Base-by-base conservation (phyloP, 2,888 invertebrate species). In the Platycheirus albimanus region DNA sequence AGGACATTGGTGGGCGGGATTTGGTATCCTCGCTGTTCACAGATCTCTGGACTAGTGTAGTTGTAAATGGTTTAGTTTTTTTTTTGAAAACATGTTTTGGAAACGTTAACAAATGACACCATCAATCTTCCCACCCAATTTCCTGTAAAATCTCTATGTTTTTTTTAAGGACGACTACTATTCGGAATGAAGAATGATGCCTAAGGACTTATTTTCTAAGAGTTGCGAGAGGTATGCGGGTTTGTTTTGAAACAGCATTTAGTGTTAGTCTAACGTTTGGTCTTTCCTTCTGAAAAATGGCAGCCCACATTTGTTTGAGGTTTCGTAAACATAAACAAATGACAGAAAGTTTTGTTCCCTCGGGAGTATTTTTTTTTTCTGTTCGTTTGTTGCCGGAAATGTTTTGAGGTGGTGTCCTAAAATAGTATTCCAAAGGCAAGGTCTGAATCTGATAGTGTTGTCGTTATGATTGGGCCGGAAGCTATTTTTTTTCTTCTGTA, bases 41-140 rank as follows among this genome's bases (percentile, higher is more conserved):
- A 13, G 5, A 33, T 4, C 8, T 33, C 6, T 33, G 5, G 5
- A 8, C 7, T 3, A 33, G 8, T 4, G 30, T 2, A 8, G 30
- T 33, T 33, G 20, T 13, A n/a, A n/a, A n/a, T n/a, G 28, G 28
- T 4, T 24, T 54, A n/a, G n/a, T 41, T 54, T 41, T 43, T 43
- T 28, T 7, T 10, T 19, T 11, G 11, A 36, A 52, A 45, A 8
- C 56, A 51, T 61, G 67, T 58, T 54, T 41, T 28, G 49, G 43
- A 41, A 63, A 54, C 75, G 69, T 69, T 80, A 56, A 64, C 75
- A 70, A 75, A 80, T 79, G 78, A 63, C 38, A 41, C 67, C 67
- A 79, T 79, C 74, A 74, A 79, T 79, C 74, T 79, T 63, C 13
- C 38, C 52, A 49, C 43, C 19, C 72, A 30, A 30, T 61, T 20